phyloP scores from a whole-genome alignment of 1,140 invertebrate species.

The Drosophila quadrilineata region DNA sequence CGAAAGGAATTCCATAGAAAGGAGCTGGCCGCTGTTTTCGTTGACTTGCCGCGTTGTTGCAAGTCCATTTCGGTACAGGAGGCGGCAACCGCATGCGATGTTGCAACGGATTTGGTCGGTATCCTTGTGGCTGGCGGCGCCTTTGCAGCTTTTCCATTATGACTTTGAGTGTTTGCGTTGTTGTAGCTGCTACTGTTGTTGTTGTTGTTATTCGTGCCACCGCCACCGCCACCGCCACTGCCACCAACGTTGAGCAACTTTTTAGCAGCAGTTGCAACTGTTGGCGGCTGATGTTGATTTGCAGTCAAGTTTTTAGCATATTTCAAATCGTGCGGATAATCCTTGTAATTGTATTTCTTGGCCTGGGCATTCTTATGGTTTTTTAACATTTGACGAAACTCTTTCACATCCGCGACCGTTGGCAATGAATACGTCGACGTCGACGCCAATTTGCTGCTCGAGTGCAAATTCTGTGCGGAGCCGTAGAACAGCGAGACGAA shows the following conservation, averaged over 20 bases:
- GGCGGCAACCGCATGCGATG: not conserved
- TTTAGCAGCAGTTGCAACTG: slow-evolving; percentile 30
- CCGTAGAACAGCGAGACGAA: slow-evolving; percentile 77
- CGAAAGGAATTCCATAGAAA: slow-evolving; percentile 79
- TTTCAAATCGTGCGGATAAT: slow-evolving; percentile 68
- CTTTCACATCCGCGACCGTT: slow-evolving; percentile 62
- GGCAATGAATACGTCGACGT: slow-evolving; percentile 64
- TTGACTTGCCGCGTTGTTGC: slow-evolving; percentile 30
- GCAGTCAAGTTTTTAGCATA: slow-evolving; percentile 55
- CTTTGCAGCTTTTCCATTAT: slow-evolving; percentile 15
- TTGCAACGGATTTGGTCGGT: slow-evolving; percentile 56
- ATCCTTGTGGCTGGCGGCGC: slow-evolving; percentile 55
- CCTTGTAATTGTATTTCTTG: slow-evolving; percentile 66
- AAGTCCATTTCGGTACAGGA: slow-evolving; percentile 11
- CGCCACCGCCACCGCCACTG: slow-evolving; percentile 20
- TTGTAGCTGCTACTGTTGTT: slow-evolving; percentile 15
- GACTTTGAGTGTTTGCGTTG: slow-evolving; percentile 26
- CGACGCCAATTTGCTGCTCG: slow-evolving; percentile 47
- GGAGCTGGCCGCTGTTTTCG: slow-evolving; percentile 40
- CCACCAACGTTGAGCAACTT: slow-evolving; percentile 48
- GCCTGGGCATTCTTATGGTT: slow-evolving; percentile 77
- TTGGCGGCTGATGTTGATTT: not conserved
- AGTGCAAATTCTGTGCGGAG: slow-evolving; percentile 74
- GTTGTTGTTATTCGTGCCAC: slow-evolving; percentile 41
- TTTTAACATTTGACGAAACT: slow-evolving; percentile 78